These are phyloP conservation scores for Pharmacophagus antenor DNA, from an alignment of 2,888 invertebrate genomes.

Conservation along the genomic window DNA sequence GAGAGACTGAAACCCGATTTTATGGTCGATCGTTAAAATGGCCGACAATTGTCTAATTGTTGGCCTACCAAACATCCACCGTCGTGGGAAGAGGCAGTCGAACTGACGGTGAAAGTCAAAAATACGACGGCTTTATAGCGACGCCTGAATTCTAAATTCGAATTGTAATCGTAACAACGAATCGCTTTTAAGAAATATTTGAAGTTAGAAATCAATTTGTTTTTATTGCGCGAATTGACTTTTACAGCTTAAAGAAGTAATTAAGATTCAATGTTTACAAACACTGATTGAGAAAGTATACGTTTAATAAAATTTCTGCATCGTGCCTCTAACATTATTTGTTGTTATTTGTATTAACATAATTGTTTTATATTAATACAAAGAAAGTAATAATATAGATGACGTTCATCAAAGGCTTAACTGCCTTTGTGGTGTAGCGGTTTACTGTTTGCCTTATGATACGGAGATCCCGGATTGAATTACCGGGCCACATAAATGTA, in stretches of 20 bases:
- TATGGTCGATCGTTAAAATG: conserved; percentile 77
- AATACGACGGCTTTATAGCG: conserved; percentile 62
- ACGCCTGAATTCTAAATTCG: conserved; percentile 64
- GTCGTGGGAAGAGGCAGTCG: conserved; percentile 71
- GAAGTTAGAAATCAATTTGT: conserved; percentile 56
- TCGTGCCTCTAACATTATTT: conserved; percentile 8
- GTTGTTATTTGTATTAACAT: neutral
- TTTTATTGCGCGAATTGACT: conserved; percentile 47
- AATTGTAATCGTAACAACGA: conserved; percentile 67
- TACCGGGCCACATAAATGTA: too few species aligned
- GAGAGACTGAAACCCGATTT: conserved; percentile 76
- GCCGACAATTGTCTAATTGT: conserved; percentile 81
- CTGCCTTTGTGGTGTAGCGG: too few species aligned
- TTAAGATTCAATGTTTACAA: conserved; percentile 30
- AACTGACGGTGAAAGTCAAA: conserved; percentile 73
- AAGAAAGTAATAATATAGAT: too few species aligned
- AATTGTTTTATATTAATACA: too few species aligned
- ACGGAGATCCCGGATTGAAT: too few species aligned
- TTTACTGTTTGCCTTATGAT: too few species aligned
- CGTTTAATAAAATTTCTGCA: conserved; percentile 10
- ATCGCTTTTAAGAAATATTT: conserved; percentile 67
- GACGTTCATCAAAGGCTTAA: too few species aligned
- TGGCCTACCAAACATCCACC: conserved; percentile 65
- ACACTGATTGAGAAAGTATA: conserved; percentile 10
- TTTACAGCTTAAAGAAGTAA: conserved; percentile 38